Percentiles rank a stretch among this genome's conserved stretches.
Evolutionary conservation across 2,797 vertebrate genomes (phyloP).

Genomic region (Parauchenoglanis ngamensis): DNA sequence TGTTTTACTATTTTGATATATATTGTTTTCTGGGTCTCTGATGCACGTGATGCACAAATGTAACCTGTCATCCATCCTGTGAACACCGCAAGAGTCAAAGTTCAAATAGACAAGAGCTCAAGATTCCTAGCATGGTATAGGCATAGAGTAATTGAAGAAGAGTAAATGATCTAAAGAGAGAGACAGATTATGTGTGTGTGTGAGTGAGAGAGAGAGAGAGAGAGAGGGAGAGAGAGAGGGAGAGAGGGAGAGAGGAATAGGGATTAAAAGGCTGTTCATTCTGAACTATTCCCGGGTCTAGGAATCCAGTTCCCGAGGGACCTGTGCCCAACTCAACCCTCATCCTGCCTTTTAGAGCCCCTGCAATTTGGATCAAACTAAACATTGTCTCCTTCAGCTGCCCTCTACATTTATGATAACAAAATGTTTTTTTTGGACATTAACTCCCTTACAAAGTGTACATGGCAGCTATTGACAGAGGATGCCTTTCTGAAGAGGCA

Average conservation of each 20-base stretch:
- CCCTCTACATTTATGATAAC: constrained; percentile 72
- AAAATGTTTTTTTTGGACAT: constrained; percentile 52
- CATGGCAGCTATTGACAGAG: constrained; percentile 65
- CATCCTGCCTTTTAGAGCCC: constrained; percentile 69
- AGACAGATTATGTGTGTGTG: constrained; percentile 5
- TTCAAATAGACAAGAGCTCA: constrained; percentile 53
- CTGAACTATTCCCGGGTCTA: constrained; percentile 81
- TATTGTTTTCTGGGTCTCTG: constrained; percentile 2
- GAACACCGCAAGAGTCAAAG: constrained; percentile 39
- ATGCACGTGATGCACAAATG: constrained; percentile 10
- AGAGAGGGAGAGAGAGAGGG: constrained; percentile 29
- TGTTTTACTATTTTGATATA: constrained; percentile 23
- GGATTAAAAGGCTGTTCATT: constrained; percentile 79
- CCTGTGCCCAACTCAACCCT: constrained; percentile 60
- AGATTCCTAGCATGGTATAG: constrained; percentile 44
- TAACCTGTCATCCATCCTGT: constrained; percentile 23
- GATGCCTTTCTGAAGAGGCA: constrained; percentile 60
- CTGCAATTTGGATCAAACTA: constrained; percentile 64
- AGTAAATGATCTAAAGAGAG: constrained; percentile 43
- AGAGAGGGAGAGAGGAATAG: constrained; percentile 63
- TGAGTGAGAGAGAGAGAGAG: not conserved
- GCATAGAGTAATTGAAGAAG: constrained; percentile 47
- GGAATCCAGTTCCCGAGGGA: constrained; percentile 73
- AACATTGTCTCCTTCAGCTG: constrained; percentile 68
- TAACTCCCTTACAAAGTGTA: constrained; percentile 47